These are phyloP conservation scores for Drosophila pallidifrons DNA, from an alignment of 1,140 invertebrate species.

Conservation along the genomic window DNA sequence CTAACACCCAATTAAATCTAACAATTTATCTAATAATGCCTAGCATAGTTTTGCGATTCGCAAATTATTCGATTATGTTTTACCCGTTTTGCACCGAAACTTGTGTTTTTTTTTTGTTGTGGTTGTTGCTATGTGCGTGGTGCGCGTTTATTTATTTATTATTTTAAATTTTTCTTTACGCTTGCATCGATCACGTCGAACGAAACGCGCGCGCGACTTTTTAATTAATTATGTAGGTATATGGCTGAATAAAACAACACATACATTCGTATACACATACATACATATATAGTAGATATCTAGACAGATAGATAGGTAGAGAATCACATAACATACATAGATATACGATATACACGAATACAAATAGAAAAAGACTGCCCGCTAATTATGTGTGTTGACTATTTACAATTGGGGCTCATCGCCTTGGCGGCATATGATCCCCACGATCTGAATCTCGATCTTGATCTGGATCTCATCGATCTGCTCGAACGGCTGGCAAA, in stretches of 20 bases:
- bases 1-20: slow-evolving; percentile 61
- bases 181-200: slow-evolving; percentile 18
- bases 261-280: slow-evolving; percentile 47
- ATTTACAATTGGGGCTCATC: slow-evolving; percentile 64
- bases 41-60: slow-evolving; percentile 61
- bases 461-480: slow-evolving; percentile 42
- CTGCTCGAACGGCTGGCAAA: slow-evolving; percentile 8
- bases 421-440: slow-evolving; percentile 57
- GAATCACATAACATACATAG: slow-evolving; percentile 36
- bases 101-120: slow-evolving; percentile 60
- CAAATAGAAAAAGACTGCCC: slow-evolving; percentile 53
- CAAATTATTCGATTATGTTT: slow-evolving; percentile 67
- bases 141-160: background rate
- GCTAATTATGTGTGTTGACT: slow-evolving; percentile 45
- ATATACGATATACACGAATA: slow-evolving; percentile 36
- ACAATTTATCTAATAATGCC: slow-evolving; percentile 74
- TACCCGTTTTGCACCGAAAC: slow-evolving; percentile 84
- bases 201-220: slow-evolving; percentile 40
- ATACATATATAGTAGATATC: slow-evolving; percentile 27
- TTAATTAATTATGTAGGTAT: slow-evolving; percentile 26
- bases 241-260: slow-evolving; percentile 21
- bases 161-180: slow-evolving; percentile 16
- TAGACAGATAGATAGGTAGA: slow-evolving; percentile 19
- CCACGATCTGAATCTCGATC: slow-evolving; percentile 57
- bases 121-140: slow-evolving; percentile 7